phyloP scores from a whole-genome alignment of 2,888 invertebrate genomes.

The Atethmia centrago region DNA sequence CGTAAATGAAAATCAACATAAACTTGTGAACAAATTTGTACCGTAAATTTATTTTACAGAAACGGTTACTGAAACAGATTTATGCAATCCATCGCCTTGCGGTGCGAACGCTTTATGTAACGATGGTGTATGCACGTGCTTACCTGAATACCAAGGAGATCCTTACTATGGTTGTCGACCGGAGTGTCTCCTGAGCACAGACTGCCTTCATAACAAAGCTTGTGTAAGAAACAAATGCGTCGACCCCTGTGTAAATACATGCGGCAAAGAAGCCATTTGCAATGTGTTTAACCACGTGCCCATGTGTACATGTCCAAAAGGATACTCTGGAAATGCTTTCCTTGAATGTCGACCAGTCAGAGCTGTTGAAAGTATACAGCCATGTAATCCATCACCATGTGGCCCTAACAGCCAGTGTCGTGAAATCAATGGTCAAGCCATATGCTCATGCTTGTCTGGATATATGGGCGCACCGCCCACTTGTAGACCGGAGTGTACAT shows the following conservation, averaged over 20 bases:
- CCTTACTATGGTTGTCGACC: constrained; percentile 95
- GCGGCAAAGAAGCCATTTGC: constrained; percentile 94
- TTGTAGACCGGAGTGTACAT: constrained; percentile 93
- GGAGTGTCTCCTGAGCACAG: constrained; percentile 94
- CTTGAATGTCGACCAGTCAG: constrained; percentile 90
- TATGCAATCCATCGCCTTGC: constrained; percentile 92
- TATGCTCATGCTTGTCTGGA: constrained; percentile 92
- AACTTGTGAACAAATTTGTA: background rate
- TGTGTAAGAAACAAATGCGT: constrained; percentile 94
- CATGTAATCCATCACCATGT: constrained; percentile 93
- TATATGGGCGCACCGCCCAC: constrained; percentile 93
- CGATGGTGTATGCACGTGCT: constrained; percentile 93
- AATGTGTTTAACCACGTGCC: constrained; percentile 92
- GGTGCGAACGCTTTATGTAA: constrained; percentile 93
- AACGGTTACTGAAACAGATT: constrained; percentile 82
- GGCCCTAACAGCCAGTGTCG: constrained; percentile 94
- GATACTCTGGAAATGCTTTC: constrained; percentile 93
- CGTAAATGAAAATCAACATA: background rate
- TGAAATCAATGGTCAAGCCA: constrained; percentile 92
- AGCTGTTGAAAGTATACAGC: constrained; percentile 84
- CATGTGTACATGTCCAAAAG: constrained; percentile 91
- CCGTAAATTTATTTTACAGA: constrained; percentile 70
- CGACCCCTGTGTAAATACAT: constrained; percentile 94
- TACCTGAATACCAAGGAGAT: constrained; percentile 94
- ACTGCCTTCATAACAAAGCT: constrained; percentile 93